A percentile compares a stretch with the other conserved stretches of the same genome.
These are phyloP conservation scores for Myopa tessellatipennis DNA, from an alignment of 2,888 invertebrate genomes.

Conservation along the genomic window DNA sequence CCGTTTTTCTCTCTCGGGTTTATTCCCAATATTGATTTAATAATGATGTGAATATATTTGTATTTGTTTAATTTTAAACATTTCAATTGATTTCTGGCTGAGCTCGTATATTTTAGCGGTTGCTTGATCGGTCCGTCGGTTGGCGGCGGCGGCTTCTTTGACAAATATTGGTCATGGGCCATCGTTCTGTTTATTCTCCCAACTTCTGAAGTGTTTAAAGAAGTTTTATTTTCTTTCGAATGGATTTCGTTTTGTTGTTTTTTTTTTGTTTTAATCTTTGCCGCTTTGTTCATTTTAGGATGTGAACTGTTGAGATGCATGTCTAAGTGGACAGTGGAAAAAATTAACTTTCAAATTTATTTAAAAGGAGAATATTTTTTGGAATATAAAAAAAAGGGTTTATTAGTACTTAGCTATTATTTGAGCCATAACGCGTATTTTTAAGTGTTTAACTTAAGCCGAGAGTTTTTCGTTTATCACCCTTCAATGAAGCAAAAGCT, in stretches of 20 bases:
- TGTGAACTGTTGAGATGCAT: background rate
- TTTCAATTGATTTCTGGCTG: conserved; percentile 17
- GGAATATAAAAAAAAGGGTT: background rate
- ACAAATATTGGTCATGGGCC: conserved; percentile 22
- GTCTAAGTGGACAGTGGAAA: background rate
- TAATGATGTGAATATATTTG: conserved; percentile 20
- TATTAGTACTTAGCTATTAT: too few relatives aligned
- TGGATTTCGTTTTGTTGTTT: background rate
- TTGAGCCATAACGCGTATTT: too few relatives aligned
- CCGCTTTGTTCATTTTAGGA: conserved; percentile 1
- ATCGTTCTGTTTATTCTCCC: background rate
- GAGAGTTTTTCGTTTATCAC: too few relatives aligned
- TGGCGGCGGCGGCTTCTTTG: conserved; percentile 15
- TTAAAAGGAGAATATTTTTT: background rate
- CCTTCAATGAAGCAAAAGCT: background rate
- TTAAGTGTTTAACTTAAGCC: background rate
- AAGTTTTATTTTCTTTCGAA: conserved; percentile 9
- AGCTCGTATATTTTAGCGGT: background rate
- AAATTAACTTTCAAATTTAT: background rate
- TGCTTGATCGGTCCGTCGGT: background rate
- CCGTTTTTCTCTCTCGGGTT: background rate
- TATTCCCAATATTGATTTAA: conserved; percentile 28
- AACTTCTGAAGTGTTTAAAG: conserved; percentile 28
- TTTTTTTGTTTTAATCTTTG: conserved; percentile 21
- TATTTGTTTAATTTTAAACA: conserved; percentile 30